Conservation (phyloP, 1,140 invertebrate species). For the Leptopilina boulardi region DNA sequence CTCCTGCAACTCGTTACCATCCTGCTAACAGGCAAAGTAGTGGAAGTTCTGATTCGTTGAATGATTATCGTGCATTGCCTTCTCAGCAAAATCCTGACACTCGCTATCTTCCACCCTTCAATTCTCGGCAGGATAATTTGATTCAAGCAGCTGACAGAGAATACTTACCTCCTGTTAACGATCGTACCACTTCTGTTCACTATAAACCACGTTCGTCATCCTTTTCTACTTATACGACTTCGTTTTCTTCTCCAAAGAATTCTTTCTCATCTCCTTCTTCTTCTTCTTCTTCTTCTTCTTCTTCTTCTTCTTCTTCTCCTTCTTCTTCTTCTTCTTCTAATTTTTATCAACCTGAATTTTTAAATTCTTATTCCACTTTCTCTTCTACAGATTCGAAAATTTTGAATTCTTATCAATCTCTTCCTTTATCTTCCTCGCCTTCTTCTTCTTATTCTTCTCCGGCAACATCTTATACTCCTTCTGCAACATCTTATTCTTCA, state of each 20-base stretch:
- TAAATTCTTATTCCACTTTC: not conserved
- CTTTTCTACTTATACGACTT: not conserved
- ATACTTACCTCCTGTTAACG: conserved; percentile 10
- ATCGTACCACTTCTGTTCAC: not conserved
- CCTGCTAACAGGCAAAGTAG: conserved; percentile 18
- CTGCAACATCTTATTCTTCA: not conserved
- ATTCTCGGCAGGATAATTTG: not conserved
- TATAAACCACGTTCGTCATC: not conserved
- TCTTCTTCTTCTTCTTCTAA: not conserved
- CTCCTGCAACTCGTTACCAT: conserved; percentile 46
- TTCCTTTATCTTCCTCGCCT: not conserved
- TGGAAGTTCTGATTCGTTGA: not conserved
- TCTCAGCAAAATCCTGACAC: conserved; percentile 30
- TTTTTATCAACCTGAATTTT: not conserved
- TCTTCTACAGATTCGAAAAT: not conserved
- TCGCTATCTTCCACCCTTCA: conserved; percentile 37
- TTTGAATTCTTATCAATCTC: not conserved
- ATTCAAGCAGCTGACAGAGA: not conserved
- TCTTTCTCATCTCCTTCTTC: not conserved
- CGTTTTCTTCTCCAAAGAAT: not conserved
- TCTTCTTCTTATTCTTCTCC: not conserved
- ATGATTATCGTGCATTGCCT: conserved; percentile 16
- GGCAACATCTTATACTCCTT: not conserved
- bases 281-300: not conserved
- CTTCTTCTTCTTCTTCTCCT: not conserved